Evolutionary conservation across 2,888 invertebrate genomes (phyloP), one percentile per base, ranked within the genome.

Genomic region (Leucozona laternaria): DNA sequence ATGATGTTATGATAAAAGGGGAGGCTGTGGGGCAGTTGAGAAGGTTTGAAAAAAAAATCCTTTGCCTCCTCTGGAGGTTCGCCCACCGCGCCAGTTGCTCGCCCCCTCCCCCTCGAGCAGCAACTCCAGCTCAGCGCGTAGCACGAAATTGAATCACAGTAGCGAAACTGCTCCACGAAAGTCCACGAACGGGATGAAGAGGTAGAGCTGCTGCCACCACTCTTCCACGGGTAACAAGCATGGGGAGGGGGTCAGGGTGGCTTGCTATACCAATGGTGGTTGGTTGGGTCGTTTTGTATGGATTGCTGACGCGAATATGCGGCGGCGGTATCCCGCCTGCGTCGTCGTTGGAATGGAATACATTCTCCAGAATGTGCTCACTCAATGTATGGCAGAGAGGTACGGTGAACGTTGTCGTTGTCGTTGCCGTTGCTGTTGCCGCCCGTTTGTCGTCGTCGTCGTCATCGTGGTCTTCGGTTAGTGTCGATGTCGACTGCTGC

Each of bases 301-400:
- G 72, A 77, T 80, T 86, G 78, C 85, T 86, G 81, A 86, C 85
- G 85, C 81, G 85, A 86, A 82, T 77, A 82, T 82, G 82, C 86
- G 81, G 82, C 86, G 82, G 86, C 86, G 86, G 86, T 86, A 86
- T 86, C 86, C 86, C 86, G 86, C 86, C 86, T 86, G 86, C 86
- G 86, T 86, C 86, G 86, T 76, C 75, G 81, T 79, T 82, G 60
- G 78, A 68, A 78, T 81, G 68, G 78, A 62, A 73, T 78, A 78
- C 72, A 78, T 78, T 78, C 77, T 86, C 72, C 72, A 78, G 81
- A 80, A 80, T 76, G 58, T 81, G 81, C 48, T 86, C 58, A 62
- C 64, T 76, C 64, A 43, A 72, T 78, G 45, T 55, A 73, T 78
- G 73, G 68, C 72, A 68, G 66, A 72, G 77, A 68, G 50, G 84